A percentile compares a stretch with the other conserved stretches of the same genome.
Conservation (phyloP, 2,113 vertebrate species). For the Etheostoma spectabile region DNA sequence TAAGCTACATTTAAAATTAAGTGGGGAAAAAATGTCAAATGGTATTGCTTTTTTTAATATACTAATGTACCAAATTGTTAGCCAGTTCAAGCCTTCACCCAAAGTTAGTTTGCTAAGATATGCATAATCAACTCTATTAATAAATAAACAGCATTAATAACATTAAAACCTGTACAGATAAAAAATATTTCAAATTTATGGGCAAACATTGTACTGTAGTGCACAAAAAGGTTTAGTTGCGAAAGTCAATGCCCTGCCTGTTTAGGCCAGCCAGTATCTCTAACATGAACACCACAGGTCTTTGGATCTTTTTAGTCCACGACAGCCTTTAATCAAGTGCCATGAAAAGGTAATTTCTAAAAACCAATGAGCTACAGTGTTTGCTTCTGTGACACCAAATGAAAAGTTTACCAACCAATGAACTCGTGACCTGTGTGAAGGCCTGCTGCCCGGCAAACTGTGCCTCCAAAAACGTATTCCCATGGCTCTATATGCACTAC, state of each 20-base stretch:
- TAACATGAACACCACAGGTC: constrained; percentile 11
- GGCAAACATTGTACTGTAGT: constrained; percentile 83
- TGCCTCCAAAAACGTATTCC: constrained; percentile 12
- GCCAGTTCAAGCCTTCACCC: constrained; percentile 62
- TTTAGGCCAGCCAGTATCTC: neutral
- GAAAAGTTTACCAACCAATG: constrained; percentile 11
- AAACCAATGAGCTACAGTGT: constrained; percentile 1
- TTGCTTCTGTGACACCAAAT: constrained; percentile 28
- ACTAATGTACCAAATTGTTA: constrained; percentile 36
- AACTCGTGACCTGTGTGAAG: constrained; percentile 7
- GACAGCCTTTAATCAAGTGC: constrained; percentile 23
- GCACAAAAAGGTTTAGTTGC: constrained; percentile 70
- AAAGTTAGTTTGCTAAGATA: constrained; percentile 57
- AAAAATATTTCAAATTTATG: constrained; percentile 73
- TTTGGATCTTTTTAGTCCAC: neutral
- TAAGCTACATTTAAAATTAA: constrained; percentile 49
- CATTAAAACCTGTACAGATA: constrained; percentile 78
- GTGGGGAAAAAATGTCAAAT: constrained; percentile 24
- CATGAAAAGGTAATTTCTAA: neutral
- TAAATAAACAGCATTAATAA: constrained; percentile 82
- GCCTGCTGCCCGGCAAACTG: constrained; percentile 9
- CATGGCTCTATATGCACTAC: neutral
- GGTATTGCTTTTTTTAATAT: constrained; percentile 8
- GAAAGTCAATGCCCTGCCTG: constrained; percentile 43
- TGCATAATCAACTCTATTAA: constrained; percentile 71